Evolutionary conservation across 2,113 vertebrate species (phyloP).

Genomic region (Xyrauchen texanus): DNA sequence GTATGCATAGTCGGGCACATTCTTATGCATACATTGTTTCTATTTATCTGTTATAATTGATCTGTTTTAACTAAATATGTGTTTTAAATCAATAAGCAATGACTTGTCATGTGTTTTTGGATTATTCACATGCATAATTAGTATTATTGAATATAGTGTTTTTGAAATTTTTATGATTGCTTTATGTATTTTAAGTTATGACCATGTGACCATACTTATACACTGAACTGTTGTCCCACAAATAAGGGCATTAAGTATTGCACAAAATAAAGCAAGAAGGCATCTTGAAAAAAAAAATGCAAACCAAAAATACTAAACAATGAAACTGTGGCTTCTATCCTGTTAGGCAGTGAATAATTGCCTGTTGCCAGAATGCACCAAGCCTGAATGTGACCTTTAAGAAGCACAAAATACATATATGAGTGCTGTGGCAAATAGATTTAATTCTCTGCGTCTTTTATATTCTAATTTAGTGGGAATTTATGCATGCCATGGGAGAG

Average conservation of each 20-base stretch:
- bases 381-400: conserved; percentile 65
- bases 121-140: no score
- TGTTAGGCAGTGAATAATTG: conserved; percentile 59
- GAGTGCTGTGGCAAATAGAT: conserved; percentile 55
- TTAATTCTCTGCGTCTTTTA: conserved; percentile 59
- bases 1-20: no score
- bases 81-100: no score
- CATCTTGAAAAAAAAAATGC: background rate
- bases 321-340: conserved; percentile 57
- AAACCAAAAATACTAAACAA: conserved; percentile 30
- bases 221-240: background rate
- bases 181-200: background rate
- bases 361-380: conserved; percentile 46
- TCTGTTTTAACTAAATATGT: no score
- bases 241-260: background rate
- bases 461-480: conserved; percentile 61
- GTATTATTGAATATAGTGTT: no score
- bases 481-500: conserved; percentile 60
- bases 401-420: conserved; percentile 57
- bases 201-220: background rate
- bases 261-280: background rate
- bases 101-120: no score
- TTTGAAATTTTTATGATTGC: no score
- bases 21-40: no score
- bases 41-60: no score